These are phyloP conservation scores for Solenopsis invicta DNA, from an alignment of 1,140 invertebrate genomes.

Conservation along the genomic window DNA sequence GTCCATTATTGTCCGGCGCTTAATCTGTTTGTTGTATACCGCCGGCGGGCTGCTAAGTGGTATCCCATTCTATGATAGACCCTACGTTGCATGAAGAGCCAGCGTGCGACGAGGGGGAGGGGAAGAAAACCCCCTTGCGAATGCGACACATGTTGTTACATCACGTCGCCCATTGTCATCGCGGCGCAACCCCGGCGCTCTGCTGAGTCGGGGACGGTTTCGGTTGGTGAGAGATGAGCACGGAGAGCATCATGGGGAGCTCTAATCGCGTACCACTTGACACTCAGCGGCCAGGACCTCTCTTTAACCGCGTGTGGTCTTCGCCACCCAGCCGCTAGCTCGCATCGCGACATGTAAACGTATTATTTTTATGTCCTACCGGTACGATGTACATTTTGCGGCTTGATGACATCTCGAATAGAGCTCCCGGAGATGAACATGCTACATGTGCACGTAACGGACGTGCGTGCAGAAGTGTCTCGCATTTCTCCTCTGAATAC, in stretches of 20 bases:
- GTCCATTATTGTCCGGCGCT: conserved; percentile 80
- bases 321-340: background rate
- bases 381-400: conserved; percentile 13
- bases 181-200: conserved; percentile 56
- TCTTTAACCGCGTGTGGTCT: conserved; percentile 63
- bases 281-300: conserved; percentile 73
- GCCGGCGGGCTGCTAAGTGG: conserved; percentile 85
- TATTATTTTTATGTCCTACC: conserved; percentile 66
- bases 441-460: background rate
- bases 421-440: background rate
- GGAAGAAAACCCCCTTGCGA: conserved; percentile 70
- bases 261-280: conserved; percentile 85
- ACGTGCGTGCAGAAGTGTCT: background rate
- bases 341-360: conserved; percentile 63
- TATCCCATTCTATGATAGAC: conserved; percentile 79
- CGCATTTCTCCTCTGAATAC: background rate
- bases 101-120: conserved; percentile 43
- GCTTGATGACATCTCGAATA: background rate
- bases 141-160: conserved; percentile 86
- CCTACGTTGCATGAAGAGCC: conserved; percentile 61
- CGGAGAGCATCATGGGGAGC: conserved; percentile 67
- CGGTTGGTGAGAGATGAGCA: conserved; percentile 68
- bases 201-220: conserved; percentile 63
- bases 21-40: conserved; percentile 87
- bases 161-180: conserved; percentile 78